Percentiles rank a stretch among this genome's conserved stretches.
These are phyloP conservation scores for Cettia cetti DNA, from an alignment of 2,113 vertebrate species.

Conservation along the genomic window DNA sequence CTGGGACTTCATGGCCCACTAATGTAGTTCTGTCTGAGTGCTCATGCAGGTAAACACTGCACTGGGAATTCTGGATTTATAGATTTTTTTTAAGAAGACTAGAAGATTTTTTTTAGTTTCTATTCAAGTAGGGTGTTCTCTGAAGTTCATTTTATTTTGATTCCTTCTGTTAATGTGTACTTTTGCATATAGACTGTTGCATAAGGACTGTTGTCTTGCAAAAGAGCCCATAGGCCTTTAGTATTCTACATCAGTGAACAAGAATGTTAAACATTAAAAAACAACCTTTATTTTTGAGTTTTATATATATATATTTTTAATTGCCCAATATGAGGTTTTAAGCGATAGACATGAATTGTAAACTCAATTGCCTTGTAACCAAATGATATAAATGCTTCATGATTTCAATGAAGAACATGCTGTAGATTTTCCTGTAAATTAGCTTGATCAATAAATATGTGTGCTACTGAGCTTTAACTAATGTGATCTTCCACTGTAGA, in stretches of 20 bases:
- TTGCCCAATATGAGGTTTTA: not conserved
- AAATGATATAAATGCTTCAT: constrained; percentile 35
- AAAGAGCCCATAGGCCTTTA: not conserved
- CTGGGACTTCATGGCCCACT: not conserved
- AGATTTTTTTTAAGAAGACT: not conserved
- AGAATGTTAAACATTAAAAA: constrained; percentile 20
- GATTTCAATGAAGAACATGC: constrained; percentile 2
- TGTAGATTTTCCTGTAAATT: constrained; percentile 39
- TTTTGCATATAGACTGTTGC: not conserved
- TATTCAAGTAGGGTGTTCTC: not conserved
- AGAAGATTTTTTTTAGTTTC: not conserved
- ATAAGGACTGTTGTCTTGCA: not conserved
- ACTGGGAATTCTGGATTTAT: not conserved
- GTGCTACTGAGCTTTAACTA: constrained; percentile 34
- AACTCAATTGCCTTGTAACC: constrained; percentile 40
- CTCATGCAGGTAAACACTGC: not conserved
- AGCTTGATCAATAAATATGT: constrained; percentile 5
- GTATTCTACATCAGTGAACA: not conserved
- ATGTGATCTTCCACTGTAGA: constrained; percentile 37
- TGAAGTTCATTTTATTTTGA: not conserved
- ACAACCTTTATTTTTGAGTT: constrained; percentile 47
- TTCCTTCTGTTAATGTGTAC: not conserved
- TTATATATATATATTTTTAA: constrained; percentile 19
- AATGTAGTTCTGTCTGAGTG: not conserved
- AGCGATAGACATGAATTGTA: not conserved